These are phyloP conservation scores for Anticlea derivata DNA, from an alignment of 2,888 invertebrate species.

Conservation along the genomic window DNA sequence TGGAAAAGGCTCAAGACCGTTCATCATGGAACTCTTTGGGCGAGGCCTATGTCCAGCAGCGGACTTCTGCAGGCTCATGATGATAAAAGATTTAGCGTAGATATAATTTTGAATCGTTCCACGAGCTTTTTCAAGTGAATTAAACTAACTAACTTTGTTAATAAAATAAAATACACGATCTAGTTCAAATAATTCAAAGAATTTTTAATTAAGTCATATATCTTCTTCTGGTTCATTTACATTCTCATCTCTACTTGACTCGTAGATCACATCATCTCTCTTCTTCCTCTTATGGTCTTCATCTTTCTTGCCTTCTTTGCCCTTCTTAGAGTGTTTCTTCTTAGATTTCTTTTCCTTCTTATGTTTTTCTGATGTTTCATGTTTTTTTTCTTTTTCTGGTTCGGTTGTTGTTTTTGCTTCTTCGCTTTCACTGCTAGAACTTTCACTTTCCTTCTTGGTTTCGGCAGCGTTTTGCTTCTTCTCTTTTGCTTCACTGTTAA, in stretches of 20 bases:
- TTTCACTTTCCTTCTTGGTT: slow-evolving; percentile 14
- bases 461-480: slow-evolving; percentile 22
- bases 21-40: too few species aligned
- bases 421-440: slow-evolving; percentile 30
- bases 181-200: slow-evolving; percentile 29
- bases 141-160: too few species aligned
- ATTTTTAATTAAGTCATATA: slow-evolving; percentile 33
- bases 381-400: slow-evolving; percentile 34
- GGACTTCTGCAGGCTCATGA: too few species aligned
- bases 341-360: slow-evolving; percentile 34
- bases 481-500: slow-evolving; percentile 21
- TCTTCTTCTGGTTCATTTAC: slow-evolving; percentile 66
- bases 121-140: not conserved
- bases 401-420: slow-evolving; percentile 35
- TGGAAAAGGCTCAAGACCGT: too few species aligned
- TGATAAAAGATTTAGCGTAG: too few species aligned
- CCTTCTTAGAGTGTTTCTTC: slow-evolving; percentile 30
- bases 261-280: slow-evolving; percentile 55
- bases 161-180: too few species aligned
- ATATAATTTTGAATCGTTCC: too few species aligned
- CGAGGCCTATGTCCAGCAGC: too few species aligned
- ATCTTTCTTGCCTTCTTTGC: slow-evolving; percentile 24
- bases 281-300: slow-evolving; percentile 22
- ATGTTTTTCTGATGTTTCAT: slow-evolving; percentile 30
- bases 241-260: slow-evolving; percentile 71